Conservation (phyloP, 2,113 vertebrate genomes). For the Eonycteris spelaea region DNA sequence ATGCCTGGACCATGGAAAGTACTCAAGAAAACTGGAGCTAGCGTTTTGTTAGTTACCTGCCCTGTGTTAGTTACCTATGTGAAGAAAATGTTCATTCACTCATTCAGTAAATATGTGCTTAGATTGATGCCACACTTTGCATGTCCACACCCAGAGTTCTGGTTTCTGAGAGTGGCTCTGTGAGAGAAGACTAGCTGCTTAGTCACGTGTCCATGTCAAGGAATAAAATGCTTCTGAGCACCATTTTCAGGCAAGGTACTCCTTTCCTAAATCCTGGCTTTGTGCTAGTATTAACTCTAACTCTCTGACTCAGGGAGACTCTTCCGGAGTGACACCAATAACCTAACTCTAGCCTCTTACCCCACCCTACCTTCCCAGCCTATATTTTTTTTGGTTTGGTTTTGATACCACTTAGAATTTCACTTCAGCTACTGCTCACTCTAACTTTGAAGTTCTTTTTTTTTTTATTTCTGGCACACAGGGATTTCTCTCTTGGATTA, state of each 20-base stretch:
- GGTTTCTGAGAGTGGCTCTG: background rate
- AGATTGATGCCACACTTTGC: background rate
- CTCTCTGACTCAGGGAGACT: background rate
- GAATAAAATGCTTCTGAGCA: background rate
- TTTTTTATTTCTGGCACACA: background rate
- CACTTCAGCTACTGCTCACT: background rate
- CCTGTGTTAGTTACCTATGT: background rate
- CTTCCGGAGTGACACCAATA: background rate
- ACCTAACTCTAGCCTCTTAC: background rate
- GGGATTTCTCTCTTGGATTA: background rate
- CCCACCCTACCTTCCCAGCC: background rate
- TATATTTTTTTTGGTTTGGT: background rate
- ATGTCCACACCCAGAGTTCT: background rate
- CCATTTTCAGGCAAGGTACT: background rate
- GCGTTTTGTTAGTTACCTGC: background rate
- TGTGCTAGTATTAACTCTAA: background rate
- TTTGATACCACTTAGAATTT: background rate
- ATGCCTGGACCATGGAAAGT: background rate
- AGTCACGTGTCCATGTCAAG: background rate
- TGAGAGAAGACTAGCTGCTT: background rate
- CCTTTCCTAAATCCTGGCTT: background rate
- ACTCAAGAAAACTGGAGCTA: background rate
- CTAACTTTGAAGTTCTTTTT: background rate
- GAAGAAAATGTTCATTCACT: background rate
- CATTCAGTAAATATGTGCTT: background rate